These are phyloP conservation scores for Luehdorfia chinensis DNA, from an alignment of 1,140 invertebrate species.

Conservation along the genomic window DNA sequence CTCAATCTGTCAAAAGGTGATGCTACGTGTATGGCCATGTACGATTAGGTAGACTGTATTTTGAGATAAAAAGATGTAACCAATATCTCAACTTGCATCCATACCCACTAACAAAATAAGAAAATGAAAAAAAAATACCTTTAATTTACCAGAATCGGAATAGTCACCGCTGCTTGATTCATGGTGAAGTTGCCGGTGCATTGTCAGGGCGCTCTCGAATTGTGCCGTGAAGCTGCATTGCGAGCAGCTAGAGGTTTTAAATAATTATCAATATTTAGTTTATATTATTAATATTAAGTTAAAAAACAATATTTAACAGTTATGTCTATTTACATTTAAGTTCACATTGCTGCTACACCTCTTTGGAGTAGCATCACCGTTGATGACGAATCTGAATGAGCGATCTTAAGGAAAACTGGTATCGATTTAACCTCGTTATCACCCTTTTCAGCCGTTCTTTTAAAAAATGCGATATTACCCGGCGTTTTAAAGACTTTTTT, in stretches of 20 bases:
- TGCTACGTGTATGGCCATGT: too few relatives aligned
- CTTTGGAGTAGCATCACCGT: neutral
- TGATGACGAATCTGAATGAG: neutral
- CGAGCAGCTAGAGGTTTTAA: constrained; percentile 40
- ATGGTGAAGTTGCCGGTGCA: constrained; percentile 58
- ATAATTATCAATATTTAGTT: too few relatives aligned
- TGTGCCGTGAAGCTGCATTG: constrained; percentile 53
- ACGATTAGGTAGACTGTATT: too few relatives aligned
- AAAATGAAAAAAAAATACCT: too few relatives aligned
- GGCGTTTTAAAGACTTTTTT: too few relatives aligned
- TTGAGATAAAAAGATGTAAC: too few relatives aligned
- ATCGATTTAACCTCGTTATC: neutral
- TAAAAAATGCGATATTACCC: too few relatives aligned
- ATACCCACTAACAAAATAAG: too few relatives aligned
- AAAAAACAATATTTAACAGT: neutral
- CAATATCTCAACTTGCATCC: too few relatives aligned
- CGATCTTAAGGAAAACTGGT: neutral
- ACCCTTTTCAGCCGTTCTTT: too few relatives aligned
- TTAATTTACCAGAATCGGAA: constrained; percentile 8
- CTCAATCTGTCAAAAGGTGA: too few relatives aligned
- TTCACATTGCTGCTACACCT: too few relatives aligned
- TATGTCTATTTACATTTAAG: neutral
- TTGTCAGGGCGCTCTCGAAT: constrained; percentile 56
- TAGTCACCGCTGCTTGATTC: constrained; percentile 17
- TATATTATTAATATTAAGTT: constrained; percentile 5